Percentiles rank a stretch among this genome's conserved stretches.
These are phyloP conservation scores for Sebastes taczanowskii DNA, from an alignment of 2,797 vertebrate genomes.

Conservation along the genomic window DNA sequence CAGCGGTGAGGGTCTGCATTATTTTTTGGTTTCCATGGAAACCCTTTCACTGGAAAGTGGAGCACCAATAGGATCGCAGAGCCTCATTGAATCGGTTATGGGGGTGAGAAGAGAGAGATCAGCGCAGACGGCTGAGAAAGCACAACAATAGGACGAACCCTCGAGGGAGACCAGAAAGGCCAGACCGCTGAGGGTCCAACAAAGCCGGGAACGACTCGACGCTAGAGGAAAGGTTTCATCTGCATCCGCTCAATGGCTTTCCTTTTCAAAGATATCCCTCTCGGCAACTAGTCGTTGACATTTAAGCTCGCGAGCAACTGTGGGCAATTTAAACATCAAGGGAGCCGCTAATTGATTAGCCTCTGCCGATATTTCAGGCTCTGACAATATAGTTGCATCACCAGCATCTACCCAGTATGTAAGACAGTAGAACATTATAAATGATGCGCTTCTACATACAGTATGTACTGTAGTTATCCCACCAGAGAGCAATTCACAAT, in stretches of 20 bases:
- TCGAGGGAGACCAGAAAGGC: constrained; percentile 71
- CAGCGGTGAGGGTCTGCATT: constrained; percentile 73
- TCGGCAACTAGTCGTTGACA: constrained; percentile 68
- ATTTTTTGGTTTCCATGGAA: constrained; percentile 82
- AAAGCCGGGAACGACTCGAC: constrained; percentile 45
- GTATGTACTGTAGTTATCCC: neutral
- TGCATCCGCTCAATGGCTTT: constrained; percentile 62
- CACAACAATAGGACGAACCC: constrained; percentile 75
- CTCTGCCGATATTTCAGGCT: constrained; percentile 69
- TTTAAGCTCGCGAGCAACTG: constrained; percentile 65
- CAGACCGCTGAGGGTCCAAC: constrained; percentile 65
- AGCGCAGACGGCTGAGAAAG: constrained; percentile 67
- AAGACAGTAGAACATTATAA: constrained; percentile 26
- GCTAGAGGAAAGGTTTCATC: constrained; percentile 69
- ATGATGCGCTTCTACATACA: constrained; percentile 13
- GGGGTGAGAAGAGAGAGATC: constrained; percentile 66
- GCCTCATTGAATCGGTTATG: constrained; percentile 71
- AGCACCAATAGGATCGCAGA: constrained; percentile 72
- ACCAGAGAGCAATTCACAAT: constrained; percentile 10
- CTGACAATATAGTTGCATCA: constrained; percentile 71
- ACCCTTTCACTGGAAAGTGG: constrained; percentile 75
- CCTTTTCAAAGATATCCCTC: constrained; percentile 52
- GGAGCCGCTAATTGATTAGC: constrained; percentile 71
- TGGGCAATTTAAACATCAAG: constrained; percentile 66
- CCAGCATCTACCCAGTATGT: constrained; percentile 30